A percentile compares a stretch with the other conserved stretches of the same genome.
These are phyloP conservation scores for Sycophila sp. DNA, from an alignment of 1,140 invertebrate species.

Conservation along the genomic window DNA sequence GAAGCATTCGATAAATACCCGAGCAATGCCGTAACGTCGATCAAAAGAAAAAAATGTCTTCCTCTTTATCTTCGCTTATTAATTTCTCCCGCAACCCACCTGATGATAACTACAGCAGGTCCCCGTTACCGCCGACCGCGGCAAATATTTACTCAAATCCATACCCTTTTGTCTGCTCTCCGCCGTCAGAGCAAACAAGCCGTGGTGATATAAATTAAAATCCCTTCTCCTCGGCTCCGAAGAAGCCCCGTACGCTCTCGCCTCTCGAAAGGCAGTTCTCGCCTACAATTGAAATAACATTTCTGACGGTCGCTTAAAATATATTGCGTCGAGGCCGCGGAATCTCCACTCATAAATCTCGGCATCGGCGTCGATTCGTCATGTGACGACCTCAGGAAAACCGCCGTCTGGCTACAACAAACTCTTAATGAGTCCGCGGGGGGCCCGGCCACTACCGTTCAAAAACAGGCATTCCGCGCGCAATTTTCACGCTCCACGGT, in stretches of 20 bases:
- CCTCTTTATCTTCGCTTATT: neutral
- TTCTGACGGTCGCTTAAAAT: slow-evolving; percentile 7
- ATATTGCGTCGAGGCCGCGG: neutral
- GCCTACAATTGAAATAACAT: slow-evolving; percentile 33
- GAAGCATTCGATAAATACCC: no score
- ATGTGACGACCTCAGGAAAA: neutral
- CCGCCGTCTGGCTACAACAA: neutral
- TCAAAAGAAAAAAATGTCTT: neutral
- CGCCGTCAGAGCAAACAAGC: slow-evolving; percentile 11
- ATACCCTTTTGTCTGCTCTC: no score
- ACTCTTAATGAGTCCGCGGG: no score
- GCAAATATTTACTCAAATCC: slow-evolving; percentile 5
- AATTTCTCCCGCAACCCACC: neutral
- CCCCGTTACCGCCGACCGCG: neutral
- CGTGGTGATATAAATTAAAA: slow-evolving; percentile 15
- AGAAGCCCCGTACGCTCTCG: neutral
- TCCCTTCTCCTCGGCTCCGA: neutral
- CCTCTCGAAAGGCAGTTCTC: neutral
- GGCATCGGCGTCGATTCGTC: no score
- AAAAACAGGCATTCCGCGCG: neutral
- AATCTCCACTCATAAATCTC: no score
- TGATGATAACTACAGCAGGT: no score
- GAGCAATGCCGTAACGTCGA: no score
- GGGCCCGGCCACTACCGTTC: neutral
- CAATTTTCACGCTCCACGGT: slow-evolving; percentile 8